Percentiles rank a stretch among this genome's conserved stretches.
Evolutionary conservation across 2,113 vertebrate species (phyloP).

Genomic region (Furnarius figulus): DNA sequence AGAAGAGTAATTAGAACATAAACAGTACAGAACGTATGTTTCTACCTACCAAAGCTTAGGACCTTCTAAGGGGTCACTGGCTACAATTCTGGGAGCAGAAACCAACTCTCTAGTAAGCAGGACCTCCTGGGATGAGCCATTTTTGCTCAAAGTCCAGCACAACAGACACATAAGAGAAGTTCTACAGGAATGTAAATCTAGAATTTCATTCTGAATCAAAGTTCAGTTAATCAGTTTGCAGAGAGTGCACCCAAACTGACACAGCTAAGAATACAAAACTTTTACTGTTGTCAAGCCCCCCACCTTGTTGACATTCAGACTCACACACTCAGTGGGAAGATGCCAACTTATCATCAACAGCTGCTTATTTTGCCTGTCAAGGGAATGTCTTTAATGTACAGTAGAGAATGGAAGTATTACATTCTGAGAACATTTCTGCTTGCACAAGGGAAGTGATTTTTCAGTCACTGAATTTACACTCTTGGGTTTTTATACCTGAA

Average conservation of each 20-base stretch:
- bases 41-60: background rate
- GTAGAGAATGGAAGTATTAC: background rate
- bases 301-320: background rate
- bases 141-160: background rate
- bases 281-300: background rate
- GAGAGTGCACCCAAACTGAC: background rate
- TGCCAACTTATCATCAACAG: background rate
- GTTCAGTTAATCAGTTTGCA: background rate
- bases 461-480: background rate
- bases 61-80: background rate
- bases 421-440: background rate
- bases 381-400: background rate
- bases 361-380: background rate
- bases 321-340: background rate
- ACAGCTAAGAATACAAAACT: background rate
- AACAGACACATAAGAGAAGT: background rate
- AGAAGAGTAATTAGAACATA: background rate
- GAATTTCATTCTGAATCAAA: background rate
- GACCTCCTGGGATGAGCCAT: background rate
- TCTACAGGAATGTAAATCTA: background rate
- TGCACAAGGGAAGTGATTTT: background rate
- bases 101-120: background rate
- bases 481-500: constrained; percentile 82
- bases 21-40: background rate
- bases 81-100: background rate